These are phyloP conservation scores for Cathartes aura DNA, from an alignment of 2,113 vertebrate species.

Conservation along the genomic window DNA sequence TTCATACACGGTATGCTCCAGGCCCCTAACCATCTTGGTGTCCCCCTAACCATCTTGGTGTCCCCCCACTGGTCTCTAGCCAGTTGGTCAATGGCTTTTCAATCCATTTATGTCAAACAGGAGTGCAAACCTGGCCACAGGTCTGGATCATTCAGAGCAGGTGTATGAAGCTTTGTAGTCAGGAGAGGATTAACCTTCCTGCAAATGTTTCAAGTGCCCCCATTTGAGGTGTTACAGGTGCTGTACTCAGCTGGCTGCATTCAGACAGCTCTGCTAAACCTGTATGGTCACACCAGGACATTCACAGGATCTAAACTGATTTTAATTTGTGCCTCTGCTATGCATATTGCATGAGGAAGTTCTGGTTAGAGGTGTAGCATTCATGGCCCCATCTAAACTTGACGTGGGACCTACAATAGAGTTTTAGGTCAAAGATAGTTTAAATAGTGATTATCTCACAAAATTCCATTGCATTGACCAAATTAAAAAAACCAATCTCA, in stretches of 20 bases:
- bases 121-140: neutral
- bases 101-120: neutral
- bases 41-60: neutral
- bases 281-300: neutral
- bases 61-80: neutral
- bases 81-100: neutral
- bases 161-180: neutral
- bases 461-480: neutral
- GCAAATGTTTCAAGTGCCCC: neutral
- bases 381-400: neutral
- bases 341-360: neutral
- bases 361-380: neutral
- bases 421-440: neutral
- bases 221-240: neutral
- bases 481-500: neutral
- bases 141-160: neutral
- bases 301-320: neutral
- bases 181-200: neutral
- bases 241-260: neutral
- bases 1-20: fast-evolving
- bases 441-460: neutral
- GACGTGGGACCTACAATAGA: neutral
- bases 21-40: neutral
- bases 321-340: neutral
- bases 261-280: neutral